Evolutionary conservation across 2,888 invertebrate species (phyloP), one percentile per base, ranked within the genome.

Genomic region (Eupithecia inturbata): DNA sequence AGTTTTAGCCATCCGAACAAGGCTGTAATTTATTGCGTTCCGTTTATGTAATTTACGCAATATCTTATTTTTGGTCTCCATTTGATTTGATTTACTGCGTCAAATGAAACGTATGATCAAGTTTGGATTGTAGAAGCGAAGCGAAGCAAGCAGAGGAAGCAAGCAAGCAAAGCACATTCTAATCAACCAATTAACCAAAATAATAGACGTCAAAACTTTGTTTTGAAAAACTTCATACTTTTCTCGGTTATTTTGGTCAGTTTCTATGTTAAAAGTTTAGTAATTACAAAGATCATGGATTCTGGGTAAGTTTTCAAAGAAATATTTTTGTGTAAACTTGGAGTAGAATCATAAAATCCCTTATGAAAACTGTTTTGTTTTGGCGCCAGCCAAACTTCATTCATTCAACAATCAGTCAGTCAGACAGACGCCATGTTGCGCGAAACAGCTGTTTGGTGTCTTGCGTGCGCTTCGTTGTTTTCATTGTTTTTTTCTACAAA

Each of bases 401-500:
- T 36, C 63, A 63, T 1, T 22, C 19, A 60, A 16, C 63, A 39
- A 26, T 66, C 66, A 66, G 22, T 22, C 66, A 89, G 89, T 85
- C 66, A 66, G 22, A 12, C 39, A 89, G 93, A 91, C 91, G 93
- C 93, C 93, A 93, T 94, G 84, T 93, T 93, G 87, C 88, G 86
- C 84, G 80, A 87, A 94, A 94, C 94, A 94, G 94, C 94, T 94
- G 94, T 93, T 91, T 82, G 82, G 83, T 82, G 85, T 85, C 84
- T 89, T 83, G 85, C 81, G 84, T 86, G 80, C 81, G 83, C 82
- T 85, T 82, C 78, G 84, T 87, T 92, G 88, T 91, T 91, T 91
- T 91, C 87, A 84, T 86, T 81, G 77, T 84, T 84, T 84, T 80
- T 84, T 79, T 84, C 77, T 77, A 81, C 81, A 84, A 89, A 88